A percentile compares a stretch with the other conserved stretches of the same genome.
Evolutionary conservation across 1,140 invertebrate species (phyloP).

Genomic region (Ooceraea biroi): DNA sequence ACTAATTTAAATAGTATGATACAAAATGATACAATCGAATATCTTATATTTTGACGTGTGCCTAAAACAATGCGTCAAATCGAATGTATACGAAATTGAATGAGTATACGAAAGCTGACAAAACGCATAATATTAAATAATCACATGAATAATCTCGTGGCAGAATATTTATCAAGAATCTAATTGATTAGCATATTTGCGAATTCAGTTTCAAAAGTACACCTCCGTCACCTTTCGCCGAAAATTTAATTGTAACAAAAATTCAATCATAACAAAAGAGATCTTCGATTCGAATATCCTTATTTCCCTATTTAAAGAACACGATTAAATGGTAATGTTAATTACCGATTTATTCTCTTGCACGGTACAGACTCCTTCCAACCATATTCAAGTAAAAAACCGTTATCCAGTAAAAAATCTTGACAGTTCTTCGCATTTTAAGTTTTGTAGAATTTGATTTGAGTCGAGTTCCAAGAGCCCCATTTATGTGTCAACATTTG

Average conservation of each 20-base stretch:
- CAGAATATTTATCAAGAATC: background rate
- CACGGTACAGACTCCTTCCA: constrained; percentile 60
- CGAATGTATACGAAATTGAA: constrained; percentile 42
- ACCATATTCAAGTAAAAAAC: constrained; percentile 21
- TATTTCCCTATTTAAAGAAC: constrained; percentile 7
- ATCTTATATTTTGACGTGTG: background rate
- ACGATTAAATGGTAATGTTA: constrained; percentile 14
- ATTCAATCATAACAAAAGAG: constrained; percentile 32
- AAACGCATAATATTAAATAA: background rate
- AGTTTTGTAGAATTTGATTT: constrained; percentile 46
- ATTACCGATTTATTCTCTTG: constrained; percentile 38
- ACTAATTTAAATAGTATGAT: constrained; percentile 6
- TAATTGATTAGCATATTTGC: constrained; percentile 36
- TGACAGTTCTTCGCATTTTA: constrained; percentile 22
- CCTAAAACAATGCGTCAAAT: constrained; percentile 6
- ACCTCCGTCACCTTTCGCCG: constrained; percentile 49
- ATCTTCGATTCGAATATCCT: constrained; percentile 29
- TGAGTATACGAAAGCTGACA: constrained; percentile 18
- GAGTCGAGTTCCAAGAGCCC: background rate
- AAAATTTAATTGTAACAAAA: constrained; percentile 34
- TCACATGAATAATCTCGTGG: background rate
- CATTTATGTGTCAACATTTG: constrained; percentile 31
- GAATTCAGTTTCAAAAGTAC: constrained; percentile 20
- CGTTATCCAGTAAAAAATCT: constrained; percentile 28
- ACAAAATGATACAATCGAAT: background rate